These are phyloP conservation scores for Vanacampus margaritifer DNA, from an alignment of 2,113 vertebrate species.

Conservation along the genomic window DNA sequence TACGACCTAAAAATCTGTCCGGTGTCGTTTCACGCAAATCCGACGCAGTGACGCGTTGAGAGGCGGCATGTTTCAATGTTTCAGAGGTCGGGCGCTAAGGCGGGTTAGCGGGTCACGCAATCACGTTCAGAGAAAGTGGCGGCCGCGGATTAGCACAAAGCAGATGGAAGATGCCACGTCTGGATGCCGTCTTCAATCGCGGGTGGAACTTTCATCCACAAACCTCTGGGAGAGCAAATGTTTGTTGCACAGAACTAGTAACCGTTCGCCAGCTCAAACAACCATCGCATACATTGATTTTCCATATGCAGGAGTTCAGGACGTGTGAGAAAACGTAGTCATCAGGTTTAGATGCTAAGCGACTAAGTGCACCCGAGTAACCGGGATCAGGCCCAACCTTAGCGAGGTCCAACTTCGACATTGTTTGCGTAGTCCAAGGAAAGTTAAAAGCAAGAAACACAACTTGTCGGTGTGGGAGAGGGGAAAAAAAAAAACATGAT, in stretches of 20 bases:
- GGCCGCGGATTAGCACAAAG: slow-evolving; percentile 56
- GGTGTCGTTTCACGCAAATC: slow-evolving; percentile 10
- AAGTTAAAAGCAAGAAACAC: background rate
- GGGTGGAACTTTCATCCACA: background rate
- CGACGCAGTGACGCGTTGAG: background rate
- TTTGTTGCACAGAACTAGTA: background rate
- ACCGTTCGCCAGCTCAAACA: background rate
- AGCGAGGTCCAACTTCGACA: background rate
- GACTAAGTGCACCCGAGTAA: slow-evolving; percentile 44
- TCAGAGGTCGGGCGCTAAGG: slow-evolving; percentile 9
- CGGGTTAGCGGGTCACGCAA: slow-evolving; percentile 66
- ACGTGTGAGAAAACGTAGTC: slow-evolving; percentile 22
- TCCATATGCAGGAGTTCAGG: background rate
- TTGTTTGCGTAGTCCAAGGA: background rate
- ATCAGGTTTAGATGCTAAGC: slow-evolving; percentile 49
- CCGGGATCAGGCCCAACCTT: slow-evolving; percentile 10
- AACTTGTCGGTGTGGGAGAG: too few species aligned
- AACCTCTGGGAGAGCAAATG: background rate
- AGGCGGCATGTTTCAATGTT: background rate
- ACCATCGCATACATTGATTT: background rate
- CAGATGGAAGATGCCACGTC: slow-evolving; percentile 38
- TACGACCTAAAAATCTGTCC: slow-evolving; percentile 1
- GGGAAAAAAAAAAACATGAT: too few species aligned
- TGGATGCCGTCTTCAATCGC: background rate
- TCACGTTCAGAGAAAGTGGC: slow-evolving; percentile 45